phyloP scores from a whole-genome alignment of 2,797 vertebrate species.

The Myotis pilosus region DNA sequence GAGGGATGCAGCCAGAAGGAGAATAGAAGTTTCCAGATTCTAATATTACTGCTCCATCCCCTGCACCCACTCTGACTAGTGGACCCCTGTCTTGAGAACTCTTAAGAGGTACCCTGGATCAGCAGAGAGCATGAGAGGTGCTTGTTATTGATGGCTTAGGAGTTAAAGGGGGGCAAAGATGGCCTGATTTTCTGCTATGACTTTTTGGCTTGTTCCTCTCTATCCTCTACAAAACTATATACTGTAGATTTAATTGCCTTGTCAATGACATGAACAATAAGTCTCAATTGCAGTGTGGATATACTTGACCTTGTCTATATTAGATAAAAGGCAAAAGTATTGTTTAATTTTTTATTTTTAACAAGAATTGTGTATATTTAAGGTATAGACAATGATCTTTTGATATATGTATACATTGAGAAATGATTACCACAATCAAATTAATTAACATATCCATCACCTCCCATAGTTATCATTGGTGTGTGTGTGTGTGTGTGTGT shows the following conservation, averaged over 20 bases:
- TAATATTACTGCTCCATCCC: neutral
- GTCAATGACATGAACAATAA: neutral
- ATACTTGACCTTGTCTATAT: neutral
- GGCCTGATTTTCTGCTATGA: neutral
- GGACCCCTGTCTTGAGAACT: neutral
- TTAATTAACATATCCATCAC: neutral
- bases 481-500: neutral
- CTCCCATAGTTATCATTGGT: neutral
- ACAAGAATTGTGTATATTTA: neutral
- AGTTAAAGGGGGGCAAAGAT: neutral
- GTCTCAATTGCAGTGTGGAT: neutral
- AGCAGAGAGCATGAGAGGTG: neutral
- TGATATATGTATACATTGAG: neutral
- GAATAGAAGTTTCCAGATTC: neutral
- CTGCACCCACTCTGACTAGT: neutral
- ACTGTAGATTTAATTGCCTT: neutral
- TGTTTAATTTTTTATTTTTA: neutral
- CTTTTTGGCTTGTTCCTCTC: neutral
- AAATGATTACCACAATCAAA: neutral
- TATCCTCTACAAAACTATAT: neutral
- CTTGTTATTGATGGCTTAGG: neutral
- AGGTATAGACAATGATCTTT: neutral
- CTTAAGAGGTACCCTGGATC: neutral
- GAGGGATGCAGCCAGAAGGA: neutral
- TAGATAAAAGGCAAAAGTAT: neutral